phyloP scores from a whole-genome alignment of 2,888 invertebrate species.

The Seira ritae region DNA sequence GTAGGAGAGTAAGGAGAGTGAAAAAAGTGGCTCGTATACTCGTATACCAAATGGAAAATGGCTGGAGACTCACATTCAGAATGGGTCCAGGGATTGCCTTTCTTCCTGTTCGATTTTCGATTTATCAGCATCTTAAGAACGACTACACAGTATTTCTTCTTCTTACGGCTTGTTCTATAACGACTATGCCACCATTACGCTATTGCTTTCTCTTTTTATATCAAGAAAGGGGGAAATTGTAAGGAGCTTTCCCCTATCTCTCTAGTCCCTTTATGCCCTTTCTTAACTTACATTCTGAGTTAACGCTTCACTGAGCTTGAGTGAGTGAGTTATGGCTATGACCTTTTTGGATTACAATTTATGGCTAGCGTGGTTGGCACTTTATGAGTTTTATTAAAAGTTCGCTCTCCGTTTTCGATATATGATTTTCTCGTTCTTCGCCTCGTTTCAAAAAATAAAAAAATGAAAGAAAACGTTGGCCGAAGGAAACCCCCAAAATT shows the following conservation, averaged over 20 bases:
- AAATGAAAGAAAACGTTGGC: too few relatives aligned
- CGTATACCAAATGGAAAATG: constrained; percentile 62
- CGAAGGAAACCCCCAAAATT: too few relatives aligned
- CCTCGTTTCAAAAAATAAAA: constrained; percentile 50
- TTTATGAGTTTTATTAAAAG: constrained; percentile 64
- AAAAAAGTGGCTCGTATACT: constrained; percentile 63
- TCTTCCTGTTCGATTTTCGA: constrained; percentile 68
- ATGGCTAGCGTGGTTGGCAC: constrained; percentile 64
- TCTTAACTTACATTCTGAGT: constrained; percentile 58
- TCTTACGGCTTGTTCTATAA: constrained; percentile 58
- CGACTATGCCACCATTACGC: constrained; percentile 57
- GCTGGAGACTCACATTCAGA: constrained; percentile 62
- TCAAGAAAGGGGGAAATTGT: too few relatives aligned
- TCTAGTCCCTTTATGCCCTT: constrained; percentile 46
- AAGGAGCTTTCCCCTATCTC: too few relatives aligned
- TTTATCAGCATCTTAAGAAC: constrained; percentile 63
- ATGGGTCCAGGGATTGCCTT: constrained; percentile 64
- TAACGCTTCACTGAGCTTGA: constrained; percentile 62
- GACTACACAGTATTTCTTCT: constrained; percentile 41
- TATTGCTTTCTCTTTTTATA: constrained; percentile 36
- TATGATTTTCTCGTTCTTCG: constrained; percentile 62
- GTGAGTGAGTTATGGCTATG: constrained; percentile 63
- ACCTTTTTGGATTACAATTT: constrained; percentile 64
- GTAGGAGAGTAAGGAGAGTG: constrained; percentile 43
- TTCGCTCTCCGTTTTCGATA: constrained; percentile 64